Evolutionary conservation across 2,113 vertebrate species (phyloP).

Genomic region (Tragulus kanchil): DNA sequence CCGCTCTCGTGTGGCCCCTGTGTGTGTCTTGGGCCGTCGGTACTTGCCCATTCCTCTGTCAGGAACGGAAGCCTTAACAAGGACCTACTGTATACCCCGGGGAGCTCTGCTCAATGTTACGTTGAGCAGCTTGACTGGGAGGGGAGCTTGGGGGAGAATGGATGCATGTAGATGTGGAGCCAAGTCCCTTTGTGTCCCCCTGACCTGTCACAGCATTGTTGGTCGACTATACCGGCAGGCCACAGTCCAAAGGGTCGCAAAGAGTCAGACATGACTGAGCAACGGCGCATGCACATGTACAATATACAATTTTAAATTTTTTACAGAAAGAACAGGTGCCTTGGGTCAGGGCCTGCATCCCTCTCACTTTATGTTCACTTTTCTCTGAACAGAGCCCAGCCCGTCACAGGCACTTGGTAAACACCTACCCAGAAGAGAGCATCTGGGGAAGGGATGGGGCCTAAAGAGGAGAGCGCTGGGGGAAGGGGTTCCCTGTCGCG

Average conservation of each 20-base stretch:
- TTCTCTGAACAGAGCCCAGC: background rate
- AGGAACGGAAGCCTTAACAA: background rate
- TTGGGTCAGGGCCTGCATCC: background rate
- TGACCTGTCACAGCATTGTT: background rate
- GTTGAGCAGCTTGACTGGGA: background rate
- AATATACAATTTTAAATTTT: no score
- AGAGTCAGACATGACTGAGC: background rate
- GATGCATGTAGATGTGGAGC: background rate
- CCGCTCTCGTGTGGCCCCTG: rapidly evolving
- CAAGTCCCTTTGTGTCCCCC: background rate
- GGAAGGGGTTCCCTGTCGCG: background rate
- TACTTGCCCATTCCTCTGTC: rapidly evolving
- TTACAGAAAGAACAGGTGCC: no score
- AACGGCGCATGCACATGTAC: background rate
- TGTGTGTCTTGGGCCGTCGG: rapidly evolving
- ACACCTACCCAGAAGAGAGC: background rate
- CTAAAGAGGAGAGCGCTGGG: background rate
- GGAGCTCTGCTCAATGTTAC: background rate
- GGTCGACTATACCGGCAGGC: background rate
- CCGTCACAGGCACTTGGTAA: rapidly evolving
- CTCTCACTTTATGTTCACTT: rapidly evolving
- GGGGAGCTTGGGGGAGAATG: background rate
- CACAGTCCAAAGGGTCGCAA: background rate
- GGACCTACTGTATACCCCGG: background rate
- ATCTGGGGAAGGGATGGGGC: background rate